These are phyloP conservation scores for Diplodus puntazzo DNA, from an alignment of 2,797 vertebrate species.

Conservation along the genomic window DNA sequence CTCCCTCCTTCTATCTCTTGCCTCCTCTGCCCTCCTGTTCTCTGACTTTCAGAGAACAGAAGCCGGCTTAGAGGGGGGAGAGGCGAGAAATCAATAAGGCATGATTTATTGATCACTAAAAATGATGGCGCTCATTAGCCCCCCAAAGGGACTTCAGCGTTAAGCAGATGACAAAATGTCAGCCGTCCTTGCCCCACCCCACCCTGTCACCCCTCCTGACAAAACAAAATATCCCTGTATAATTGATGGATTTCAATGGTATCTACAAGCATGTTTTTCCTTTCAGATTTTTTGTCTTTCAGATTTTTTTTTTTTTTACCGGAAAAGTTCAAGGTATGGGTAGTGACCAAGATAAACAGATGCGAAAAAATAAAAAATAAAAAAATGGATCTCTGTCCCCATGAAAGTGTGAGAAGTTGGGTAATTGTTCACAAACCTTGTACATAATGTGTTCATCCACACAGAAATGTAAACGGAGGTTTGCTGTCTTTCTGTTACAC, in stretches of 20 bases:
- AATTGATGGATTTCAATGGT: not conserved
- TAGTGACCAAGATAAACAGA: not conserved
- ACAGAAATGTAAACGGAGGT: not conserved
- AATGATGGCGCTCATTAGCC: constrained; percentile 88
- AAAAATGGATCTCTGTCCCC: not conserved
- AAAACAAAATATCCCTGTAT: constrained; percentile 44
- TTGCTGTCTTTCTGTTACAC: not conserved
- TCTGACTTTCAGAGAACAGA: constrained; percentile 87
- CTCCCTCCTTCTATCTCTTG: constrained; percentile 2
- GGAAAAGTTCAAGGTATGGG: not conserved
- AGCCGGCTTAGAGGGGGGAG: constrained; percentile 79
- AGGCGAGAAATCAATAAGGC: constrained; percentile 85
- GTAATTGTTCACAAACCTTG: not conserved
- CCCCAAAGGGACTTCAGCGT: constrained; percentile 85
- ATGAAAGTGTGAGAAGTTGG: not conserved
- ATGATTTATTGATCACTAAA: constrained; percentile 92
- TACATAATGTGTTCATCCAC: not conserved
- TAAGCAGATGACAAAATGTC: constrained; percentile 90
- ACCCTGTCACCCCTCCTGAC: constrained; percentile 35
- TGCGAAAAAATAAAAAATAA: not conserved
- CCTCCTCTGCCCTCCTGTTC: constrained; percentile 32
- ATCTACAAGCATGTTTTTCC: not conserved
- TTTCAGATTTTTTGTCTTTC: not conserved
- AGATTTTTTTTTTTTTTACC: too few species aligned
- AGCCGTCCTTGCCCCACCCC: constrained; percentile 61